These are phyloP conservation scores for Lithophane ornitopus DNA, from an alignment of 2,888 invertebrate genomes.

Conservation along the genomic window DNA sequence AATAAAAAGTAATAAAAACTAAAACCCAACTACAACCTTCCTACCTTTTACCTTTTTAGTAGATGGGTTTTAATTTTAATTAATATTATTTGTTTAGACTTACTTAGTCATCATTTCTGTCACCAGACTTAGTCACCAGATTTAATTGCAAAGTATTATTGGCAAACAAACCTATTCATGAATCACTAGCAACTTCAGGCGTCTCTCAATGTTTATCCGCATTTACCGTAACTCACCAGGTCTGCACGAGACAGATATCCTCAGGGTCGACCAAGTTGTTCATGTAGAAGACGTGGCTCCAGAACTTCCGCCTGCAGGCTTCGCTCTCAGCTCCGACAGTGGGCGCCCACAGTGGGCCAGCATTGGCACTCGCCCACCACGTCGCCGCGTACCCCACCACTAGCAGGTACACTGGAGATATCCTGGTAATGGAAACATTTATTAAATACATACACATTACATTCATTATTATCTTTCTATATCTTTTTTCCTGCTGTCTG, in stretches of 20 bases:
- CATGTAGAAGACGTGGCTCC: constrained; percentile 79
- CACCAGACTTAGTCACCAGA: background rate
- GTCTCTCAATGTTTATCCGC: background rate
- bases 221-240: constrained; percentile 72
- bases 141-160: background rate
- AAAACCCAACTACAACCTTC: no score
- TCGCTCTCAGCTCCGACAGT: constrained; percentile 74
- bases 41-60: no score
- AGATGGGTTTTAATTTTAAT: no score
- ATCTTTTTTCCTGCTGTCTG: background rate
- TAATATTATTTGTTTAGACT: background rate
- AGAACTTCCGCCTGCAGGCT: constrained; percentile 78
- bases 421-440: constrained; percentile 64
- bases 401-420: constrained; percentile 76
- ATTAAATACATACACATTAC: background rate
- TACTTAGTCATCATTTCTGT: background rate
- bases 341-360: constrained; percentile 79
- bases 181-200: background rate
- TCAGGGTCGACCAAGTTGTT: constrained; percentile 77
- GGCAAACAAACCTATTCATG: background rate
- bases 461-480: background rate
- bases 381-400: constrained; percentile 79
- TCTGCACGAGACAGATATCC: constrained; percentile 79
- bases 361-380: constrained; percentile 73
- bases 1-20: no score